A percentile compares a stretch with the other conserved stretches of the same genome.
Conservation (phyloP, 2,113 vertebrate species). For the Cathartes aura region DNA sequence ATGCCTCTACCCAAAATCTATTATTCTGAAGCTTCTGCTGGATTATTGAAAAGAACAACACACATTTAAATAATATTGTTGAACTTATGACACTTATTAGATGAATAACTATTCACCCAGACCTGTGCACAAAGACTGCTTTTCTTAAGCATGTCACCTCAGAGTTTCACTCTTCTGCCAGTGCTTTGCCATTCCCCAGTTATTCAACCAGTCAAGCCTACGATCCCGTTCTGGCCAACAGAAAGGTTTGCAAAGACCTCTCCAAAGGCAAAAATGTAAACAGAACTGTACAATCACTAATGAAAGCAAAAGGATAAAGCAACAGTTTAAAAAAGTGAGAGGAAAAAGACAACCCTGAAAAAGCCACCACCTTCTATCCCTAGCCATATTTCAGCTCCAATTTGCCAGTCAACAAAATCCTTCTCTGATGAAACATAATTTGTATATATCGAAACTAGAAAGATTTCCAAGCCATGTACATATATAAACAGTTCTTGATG, state of each 20-base stretch:
- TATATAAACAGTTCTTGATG: neutral
- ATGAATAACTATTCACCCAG: neutral
- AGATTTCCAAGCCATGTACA: neutral
- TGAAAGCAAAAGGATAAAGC: neutral
- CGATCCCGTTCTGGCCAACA: rapidly evolving
- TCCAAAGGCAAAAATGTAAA: neutral
- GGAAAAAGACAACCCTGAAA: neutral
- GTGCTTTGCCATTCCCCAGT: neutral
- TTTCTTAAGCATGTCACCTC: neutral
- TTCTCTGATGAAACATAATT: neutral
- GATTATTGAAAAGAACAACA: neutral
- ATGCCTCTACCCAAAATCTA: neutral
- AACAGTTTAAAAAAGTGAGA: neutral
- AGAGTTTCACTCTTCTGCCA: neutral
- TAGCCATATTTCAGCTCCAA: neutral
- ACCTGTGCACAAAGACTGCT: neutral
- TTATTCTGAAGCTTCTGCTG: neutral
- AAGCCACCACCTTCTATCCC: neutral
- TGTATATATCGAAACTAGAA: neutral
- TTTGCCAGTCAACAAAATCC: neutral
- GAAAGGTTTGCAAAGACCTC: neutral
- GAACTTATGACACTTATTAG: neutral
- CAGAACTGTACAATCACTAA: neutral
- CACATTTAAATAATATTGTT: neutral
- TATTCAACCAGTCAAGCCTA: neutral